A percentile compares a stretch with the other conserved stretches of the same genome.
phyloP scores from a whole-genome alignment of 1,140 invertebrate species.

The Pseudoatta argentina region DNA sequence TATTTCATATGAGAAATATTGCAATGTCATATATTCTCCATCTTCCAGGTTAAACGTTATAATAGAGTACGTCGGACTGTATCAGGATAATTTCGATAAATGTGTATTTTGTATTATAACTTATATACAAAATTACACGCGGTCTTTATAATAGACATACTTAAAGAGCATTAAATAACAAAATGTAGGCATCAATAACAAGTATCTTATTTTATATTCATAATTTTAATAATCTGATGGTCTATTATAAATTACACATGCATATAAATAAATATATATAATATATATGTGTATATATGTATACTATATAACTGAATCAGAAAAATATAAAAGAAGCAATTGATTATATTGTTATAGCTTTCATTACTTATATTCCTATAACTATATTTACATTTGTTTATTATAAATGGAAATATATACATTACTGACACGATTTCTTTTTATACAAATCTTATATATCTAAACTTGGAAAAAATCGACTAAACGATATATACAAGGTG shows the following conservation, averaged over 20 bases:
- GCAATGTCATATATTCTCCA: neutral
- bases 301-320: neutral
- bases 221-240: neutral
- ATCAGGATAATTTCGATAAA: conserved; percentile 16
- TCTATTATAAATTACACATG: neutral
- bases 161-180: conserved; percentile 45
- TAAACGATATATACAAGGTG: neutral
- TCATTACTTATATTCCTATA: conserved; percentile 10
- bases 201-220: conserved; percentile 21
- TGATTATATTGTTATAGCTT: conserved; percentile 5
- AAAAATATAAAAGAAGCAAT: conserved; percentile 15
- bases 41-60: conserved; percentile 1
- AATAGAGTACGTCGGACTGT: neutral
- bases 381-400: neutral
- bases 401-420: conserved; percentile 24
- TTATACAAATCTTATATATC: conserved; percentile 23
- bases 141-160: conserved; percentile 50
- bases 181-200: conserved; percentile 38
- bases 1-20: conserved; percentile 2
- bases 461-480: neutral
- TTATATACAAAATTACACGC: conserved; percentile 61
- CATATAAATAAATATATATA: neutral
- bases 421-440: conserved; percentile 5
- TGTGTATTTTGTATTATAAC: conserved; percentile 61
- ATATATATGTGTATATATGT: neutral